phyloP scores from a whole-genome alignment of 2,888 invertebrate species.

The Drosophila multiciliata region DNA sequence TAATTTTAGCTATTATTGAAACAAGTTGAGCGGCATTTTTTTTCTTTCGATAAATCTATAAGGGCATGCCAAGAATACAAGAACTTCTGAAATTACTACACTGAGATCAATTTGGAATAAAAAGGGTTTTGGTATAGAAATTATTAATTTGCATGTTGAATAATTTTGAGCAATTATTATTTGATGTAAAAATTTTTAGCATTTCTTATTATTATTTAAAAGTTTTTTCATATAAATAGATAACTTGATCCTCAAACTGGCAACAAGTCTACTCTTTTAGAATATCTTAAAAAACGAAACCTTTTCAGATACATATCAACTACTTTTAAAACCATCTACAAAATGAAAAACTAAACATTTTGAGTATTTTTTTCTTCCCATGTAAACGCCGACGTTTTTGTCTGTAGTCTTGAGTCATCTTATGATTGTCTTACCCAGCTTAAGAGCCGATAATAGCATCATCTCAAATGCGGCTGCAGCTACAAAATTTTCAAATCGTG shows the following conservation, averaged over 20 bases:
- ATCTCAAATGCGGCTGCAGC: slow-evolving; percentile 67
- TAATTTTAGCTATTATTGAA: slow-evolving; percentile 7
- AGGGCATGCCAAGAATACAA: slow-evolving; percentile 37
- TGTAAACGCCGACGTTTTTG: not conserved
- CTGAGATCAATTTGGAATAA: not conserved
- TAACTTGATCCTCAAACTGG: not conserved
- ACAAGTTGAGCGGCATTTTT: slow-evolving; percentile 33
- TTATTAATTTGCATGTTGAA: not conserved
- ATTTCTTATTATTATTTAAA: not conserved
- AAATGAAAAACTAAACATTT: not conserved
- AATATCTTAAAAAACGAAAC: not conserved
- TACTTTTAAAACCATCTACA: not conserved
- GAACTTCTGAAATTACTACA: not conserved
- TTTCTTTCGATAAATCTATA: slow-evolving; percentile 8
- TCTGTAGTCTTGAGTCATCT: slow-evolving; percentile 16
- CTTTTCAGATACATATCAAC: not conserved
- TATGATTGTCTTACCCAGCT: slow-evolving; percentile 82
- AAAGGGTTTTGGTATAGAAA: not conserved
- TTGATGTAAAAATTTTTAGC: not conserved
- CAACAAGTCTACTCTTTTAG: not conserved
- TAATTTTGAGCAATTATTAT: not conserved
- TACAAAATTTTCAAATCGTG: slow-evolving; percentile 17
- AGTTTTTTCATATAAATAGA: not conserved
- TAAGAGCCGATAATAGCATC: slow-evolving; percentile 85
- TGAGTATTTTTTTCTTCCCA: not conserved